Conservation (phyloP, 1,140 invertebrate species). For the Drosophila quadrilineata region DNA sequence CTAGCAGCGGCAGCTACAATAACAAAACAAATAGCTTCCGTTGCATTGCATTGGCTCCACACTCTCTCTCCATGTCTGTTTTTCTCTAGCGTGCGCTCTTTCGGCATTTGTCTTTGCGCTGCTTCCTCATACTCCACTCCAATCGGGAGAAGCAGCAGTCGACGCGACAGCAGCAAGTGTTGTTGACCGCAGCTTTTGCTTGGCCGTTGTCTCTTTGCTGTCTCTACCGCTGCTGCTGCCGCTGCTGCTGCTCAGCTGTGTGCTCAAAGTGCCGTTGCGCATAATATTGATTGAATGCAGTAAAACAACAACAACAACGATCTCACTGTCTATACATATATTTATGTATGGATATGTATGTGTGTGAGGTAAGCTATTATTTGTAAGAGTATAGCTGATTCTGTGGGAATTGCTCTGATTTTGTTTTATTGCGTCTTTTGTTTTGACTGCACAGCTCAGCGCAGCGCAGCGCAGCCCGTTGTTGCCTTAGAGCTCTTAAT, state of each 20-base stretch:
- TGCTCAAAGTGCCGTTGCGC: slow-evolving; percentile 68
- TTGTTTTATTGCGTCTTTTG: slow-evolving; percentile 44
- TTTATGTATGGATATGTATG: slow-evolving; percentile 20
- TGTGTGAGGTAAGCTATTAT: no score
- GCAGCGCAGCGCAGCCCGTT: no score
- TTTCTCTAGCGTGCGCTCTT: slow-evolving; percentile 9
- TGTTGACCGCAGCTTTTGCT: slow-evolving; percentile 64
- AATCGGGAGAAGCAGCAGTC: no score
- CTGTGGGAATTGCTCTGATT: slow-evolving; percentile 77
- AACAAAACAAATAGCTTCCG: slow-evolving; percentile 24
- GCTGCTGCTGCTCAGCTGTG: slow-evolving; percentile 50
- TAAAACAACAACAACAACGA: slow-evolving; percentile 27
- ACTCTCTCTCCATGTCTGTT: background rate
- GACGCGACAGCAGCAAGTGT: slow-evolving; percentile 65
- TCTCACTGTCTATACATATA: slow-evolving; percentile 12
- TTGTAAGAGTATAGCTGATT: slow-evolving; percentile 53
- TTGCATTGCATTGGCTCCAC: slow-evolving; percentile 6
- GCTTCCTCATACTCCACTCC: slow-evolving; percentile 50
- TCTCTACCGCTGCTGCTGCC: background rate
- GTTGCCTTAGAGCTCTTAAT: slow-evolving; percentile 50
- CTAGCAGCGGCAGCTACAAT: slow-evolving; percentile 28
- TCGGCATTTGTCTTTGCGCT: slow-evolving; percentile 16
- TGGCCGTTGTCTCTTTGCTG: slow-evolving; percentile 38
- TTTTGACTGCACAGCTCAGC: no score
- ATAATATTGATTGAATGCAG: slow-evolving; percentile 75